phyloP scores from a whole-genome alignment of 2,888 invertebrate species.

The Ophioninae sp. region DNA sequence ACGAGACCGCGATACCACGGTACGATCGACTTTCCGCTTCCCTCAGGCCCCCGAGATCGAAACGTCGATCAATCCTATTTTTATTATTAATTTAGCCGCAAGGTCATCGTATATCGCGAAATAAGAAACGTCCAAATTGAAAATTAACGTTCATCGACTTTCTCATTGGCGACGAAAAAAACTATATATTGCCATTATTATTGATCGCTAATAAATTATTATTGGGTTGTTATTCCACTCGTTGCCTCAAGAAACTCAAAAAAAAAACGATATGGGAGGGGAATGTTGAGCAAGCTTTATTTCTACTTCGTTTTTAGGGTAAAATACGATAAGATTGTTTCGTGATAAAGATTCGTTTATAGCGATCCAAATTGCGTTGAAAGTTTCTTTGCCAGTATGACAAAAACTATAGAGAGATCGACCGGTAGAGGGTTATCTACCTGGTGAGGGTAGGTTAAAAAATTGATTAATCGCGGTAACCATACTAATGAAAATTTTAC shows the following conservation, averaged over 20 bases:
- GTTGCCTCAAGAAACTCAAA: background rate
- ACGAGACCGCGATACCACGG: conserved; percentile 40
- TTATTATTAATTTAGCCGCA: conserved; percentile 40
- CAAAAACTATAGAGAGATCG: no score
- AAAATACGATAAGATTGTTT: background rate
- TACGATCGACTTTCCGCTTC: conserved; percentile 2
- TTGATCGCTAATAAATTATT: background rate
- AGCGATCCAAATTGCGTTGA: no score
- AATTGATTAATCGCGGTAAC: no score
- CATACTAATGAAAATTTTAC: no score
- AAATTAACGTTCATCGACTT: background rate
- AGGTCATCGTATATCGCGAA: background rate
- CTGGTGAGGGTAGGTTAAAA: no score
- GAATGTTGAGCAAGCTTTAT: no score
- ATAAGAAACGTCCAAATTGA: conserved; percentile 16
- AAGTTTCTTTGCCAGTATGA: no score
- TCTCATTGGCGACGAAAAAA: background rate
- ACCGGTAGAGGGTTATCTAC: no score
- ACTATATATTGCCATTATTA: background rate
- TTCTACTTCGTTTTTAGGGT: background rate
- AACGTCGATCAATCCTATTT: conserved; percentile 29
- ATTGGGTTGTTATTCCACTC: background rate
- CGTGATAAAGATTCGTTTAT: background rate
- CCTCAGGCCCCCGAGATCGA: background rate
- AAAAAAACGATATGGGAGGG: no score